phyloP scores from a whole-genome alignment of 2,888 invertebrate species.

The Caprella mutica region DNA sequence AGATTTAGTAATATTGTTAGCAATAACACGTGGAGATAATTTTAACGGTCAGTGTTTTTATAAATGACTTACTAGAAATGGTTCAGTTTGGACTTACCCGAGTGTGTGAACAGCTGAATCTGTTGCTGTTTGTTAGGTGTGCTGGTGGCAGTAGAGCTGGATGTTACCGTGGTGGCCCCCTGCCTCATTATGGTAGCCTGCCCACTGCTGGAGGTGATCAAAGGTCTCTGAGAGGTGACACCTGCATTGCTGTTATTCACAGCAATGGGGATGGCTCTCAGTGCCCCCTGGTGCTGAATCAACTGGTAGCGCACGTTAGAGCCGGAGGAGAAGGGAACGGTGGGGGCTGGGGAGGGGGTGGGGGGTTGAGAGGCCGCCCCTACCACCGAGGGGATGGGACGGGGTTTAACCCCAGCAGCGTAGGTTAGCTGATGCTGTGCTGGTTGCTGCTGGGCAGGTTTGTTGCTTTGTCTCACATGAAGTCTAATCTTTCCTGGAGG shows the following conservation, averaged over 20 bases:
- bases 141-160: too few relatives aligned
- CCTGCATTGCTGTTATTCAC: background rate
- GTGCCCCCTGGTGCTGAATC: constrained; percentile 47
- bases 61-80: too few relatives aligned
- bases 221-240: too few relatives aligned
- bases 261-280: constrained; percentile 40
- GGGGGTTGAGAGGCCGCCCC: constrained; percentile 7
- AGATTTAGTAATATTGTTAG: too few relatives aligned
- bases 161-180: too few relatives aligned
- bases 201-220: too few relatives aligned
- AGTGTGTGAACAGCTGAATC: too few relatives aligned
- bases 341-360: background rate
- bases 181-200: too few relatives aligned
- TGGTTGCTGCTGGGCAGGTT: constrained; percentile 18
- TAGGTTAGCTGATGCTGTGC: constrained; percentile 20
- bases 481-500: constrained; percentile 56
- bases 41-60: too few relatives aligned
- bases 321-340: background rate
- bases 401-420: constrained; percentile 21
- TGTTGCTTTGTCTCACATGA: constrained; percentile 42
- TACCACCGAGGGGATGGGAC: constrained; percentile 13
- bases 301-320: constrained; percentile 40
- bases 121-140: too few relatives aligned
- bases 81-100: too few relatives aligned
- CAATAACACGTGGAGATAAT: too few relatives aligned